Evolutionary conservation across 23 tunicate genomes (phyloP).

Genomic region (Trididemnum nubilum): DNA sequence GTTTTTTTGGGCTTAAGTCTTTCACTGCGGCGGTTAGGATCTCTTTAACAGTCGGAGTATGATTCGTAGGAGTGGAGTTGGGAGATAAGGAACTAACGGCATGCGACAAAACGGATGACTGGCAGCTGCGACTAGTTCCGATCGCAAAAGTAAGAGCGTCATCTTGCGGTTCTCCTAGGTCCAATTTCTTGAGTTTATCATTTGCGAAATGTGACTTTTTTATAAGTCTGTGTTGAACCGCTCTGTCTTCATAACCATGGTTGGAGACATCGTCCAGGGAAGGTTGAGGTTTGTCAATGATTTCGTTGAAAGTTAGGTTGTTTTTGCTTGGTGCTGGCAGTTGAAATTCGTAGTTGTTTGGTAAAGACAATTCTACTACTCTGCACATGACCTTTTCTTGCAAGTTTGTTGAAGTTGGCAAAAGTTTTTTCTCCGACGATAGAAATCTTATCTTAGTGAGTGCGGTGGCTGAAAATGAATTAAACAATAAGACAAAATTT

Average conservation of each 20-base stretch:
- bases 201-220: background rate
- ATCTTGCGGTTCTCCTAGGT: background rate
- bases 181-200: background rate
- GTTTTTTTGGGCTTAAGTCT: conserved; percentile 30
- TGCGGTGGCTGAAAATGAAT: background rate
- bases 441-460: background rate
- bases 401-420: conserved; percentile 16
- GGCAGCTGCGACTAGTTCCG: conserved; percentile 49
- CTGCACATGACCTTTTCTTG: conserved; percentile 57
- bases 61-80: conserved; percentile 14
- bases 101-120: conserved; percentile 42
- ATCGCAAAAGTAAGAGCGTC: conserved; percentile 40
- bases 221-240: background rate
- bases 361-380: conserved; percentile 61
- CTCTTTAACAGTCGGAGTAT: conserved; percentile 25
- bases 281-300: background rate
- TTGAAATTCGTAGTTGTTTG: conserved; percentile 19
- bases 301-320: background rate
- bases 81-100: conserved; percentile 28
- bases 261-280: background rate
- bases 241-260: background rate
- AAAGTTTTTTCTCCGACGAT: conserved; percentile 10
- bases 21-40: conserved; percentile 58
- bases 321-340: background rate
- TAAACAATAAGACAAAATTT: background rate